Evolutionary conservation across 2,113 vertebrate species (phyloP).

Genomic region (Gopherus evgoodei): DNA sequence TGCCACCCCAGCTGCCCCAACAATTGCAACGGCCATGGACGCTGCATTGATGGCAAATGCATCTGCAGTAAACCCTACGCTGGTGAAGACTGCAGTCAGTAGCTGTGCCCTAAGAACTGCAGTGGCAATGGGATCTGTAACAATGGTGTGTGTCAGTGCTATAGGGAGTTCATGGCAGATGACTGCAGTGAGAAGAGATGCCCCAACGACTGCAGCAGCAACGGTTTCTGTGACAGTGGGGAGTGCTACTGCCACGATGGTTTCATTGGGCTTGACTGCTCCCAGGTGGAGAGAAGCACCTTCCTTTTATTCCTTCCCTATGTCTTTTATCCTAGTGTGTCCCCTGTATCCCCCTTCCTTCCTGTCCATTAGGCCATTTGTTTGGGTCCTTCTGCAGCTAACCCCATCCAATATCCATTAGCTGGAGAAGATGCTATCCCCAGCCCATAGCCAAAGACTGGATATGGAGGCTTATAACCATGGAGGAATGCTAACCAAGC

Average conservation of each 20-base stretch:
- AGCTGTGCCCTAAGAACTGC: conserved; percentile 83
- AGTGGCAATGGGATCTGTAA: conserved; percentile 85
- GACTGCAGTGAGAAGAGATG: conserved; percentile 86
- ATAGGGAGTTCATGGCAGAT: conserved; percentile 77
- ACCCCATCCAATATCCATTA: not conserved
- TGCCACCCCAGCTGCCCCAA: conserved; percentile 83
- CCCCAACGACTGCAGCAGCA: conserved; percentile 81
- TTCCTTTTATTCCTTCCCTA: not conserved
- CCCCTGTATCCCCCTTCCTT: not conserved
- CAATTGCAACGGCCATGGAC: conserved; percentile 84
- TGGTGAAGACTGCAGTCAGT: conserved; percentile 82
- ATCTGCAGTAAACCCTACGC: conserved; percentile 81
- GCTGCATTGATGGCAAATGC: conserved; percentile 82
- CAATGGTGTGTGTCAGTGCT: conserved; percentile 84
- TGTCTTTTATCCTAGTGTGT: not conserved
- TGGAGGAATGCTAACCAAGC: not conserved
- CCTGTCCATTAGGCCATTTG: not conserved
- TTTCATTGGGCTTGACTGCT: conserved; percentile 86
- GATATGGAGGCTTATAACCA: not conserved
- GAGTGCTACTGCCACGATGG: conserved; percentile 87
- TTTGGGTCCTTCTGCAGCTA: not conserved
- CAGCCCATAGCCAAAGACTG: not conserved
- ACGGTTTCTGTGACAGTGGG: conserved; percentile 87
- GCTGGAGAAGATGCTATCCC: not conserved
- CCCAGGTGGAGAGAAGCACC: conserved; percentile 80